Evolutionary conservation across 2,113 vertebrate genomes (phyloP).

Genomic region (Stomatorhinus ivindoensis): DNA sequence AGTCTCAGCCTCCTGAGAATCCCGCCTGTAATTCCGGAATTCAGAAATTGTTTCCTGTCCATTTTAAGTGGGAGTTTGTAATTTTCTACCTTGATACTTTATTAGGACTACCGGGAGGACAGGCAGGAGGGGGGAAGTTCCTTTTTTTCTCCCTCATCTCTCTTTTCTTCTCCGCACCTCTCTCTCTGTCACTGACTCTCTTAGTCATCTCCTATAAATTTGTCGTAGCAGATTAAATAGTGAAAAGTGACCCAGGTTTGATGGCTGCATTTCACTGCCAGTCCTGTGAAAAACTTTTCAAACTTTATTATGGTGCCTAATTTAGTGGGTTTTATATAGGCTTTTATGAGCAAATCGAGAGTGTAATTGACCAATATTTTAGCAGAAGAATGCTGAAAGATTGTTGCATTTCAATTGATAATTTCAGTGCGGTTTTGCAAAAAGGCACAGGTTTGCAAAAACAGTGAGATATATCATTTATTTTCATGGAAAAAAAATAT

Average conservation of each 20-base stretch:
- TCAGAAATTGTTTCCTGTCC: conserved; percentile 31
- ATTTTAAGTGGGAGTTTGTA: conserved; percentile 18
- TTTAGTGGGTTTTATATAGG: background rate
- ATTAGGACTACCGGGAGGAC: background rate
- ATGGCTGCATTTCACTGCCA: background rate
- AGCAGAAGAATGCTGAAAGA: background rate
- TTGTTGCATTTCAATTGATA: background rate
- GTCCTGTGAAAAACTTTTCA: background rate
- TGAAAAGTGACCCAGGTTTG: background rate
- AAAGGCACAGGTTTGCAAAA: background rate
- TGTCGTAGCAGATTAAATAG: background rate
- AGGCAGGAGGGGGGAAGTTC: background rate
- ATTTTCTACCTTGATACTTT: conserved; percentile 19
- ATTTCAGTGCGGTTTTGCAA: background rate
- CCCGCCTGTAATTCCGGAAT: conserved; percentile 27
- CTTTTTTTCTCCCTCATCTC: background rate
- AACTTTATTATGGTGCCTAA: background rate
- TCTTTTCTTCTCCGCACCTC: background rate
- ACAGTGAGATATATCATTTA: background rate
- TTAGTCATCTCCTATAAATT: background rate
- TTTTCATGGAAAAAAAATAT: background rate
- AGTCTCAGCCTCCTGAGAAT: background rate
- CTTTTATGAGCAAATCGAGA: background rate
- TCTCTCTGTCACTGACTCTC: background rate
- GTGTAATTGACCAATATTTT: background rate